Base-by-base conservation (phyloP, 2,888 invertebrate species). In the Melanargia galathea region DNA sequence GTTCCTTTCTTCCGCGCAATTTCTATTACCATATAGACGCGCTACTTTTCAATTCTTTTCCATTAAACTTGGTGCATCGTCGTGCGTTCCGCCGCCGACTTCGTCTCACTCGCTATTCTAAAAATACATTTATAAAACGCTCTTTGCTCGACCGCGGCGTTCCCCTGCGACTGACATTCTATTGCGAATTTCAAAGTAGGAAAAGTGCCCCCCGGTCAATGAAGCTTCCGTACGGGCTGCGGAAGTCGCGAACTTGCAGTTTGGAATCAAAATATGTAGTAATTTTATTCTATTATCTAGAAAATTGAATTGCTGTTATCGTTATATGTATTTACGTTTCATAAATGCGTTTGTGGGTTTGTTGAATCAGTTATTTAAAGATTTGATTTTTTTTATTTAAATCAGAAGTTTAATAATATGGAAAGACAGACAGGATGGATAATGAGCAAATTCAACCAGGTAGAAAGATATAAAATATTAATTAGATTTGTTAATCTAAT, bases 21-120 rank as follows among this genome's bases (percentile, higher is more conserved):
- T 90, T 91, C 87, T 90, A 91, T 91, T 91, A 90, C 90, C 91
- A 91, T 91, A 91, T 90, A 91, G 91, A 91, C 86, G 84, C 84
- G 90, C 88, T 89, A 89, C 89, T 91, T 90, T 90, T 91, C 90
- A 90, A 90, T 90, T 90, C 91, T 90, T 90, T 90, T 90, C 90
- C 90, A 91, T 90, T 91, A 90, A 90, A 91, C 84, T 91, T 87
- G 87, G 86, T 87, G 86, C 89, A 89, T 87, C 84, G 87, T 75
- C 75, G 83, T 87, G 89, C 88, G 88, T 89, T 88, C 82, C 79
- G 77, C 78, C 79, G 78, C 77, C 80, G 77, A 69, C 76, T 78
- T 77, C 78, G 80, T 81, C 81, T 82, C 78, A 80, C 76, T 80
- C 78, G 75, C 81, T 82, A 82, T 85, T 84, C 84, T 86, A 81